Evolutionary conservation across 2,888 invertebrate genomes (phyloP), one percentile per base, ranked within the genome.

Genomic region (Drosophila suboccidentalis): DNA sequence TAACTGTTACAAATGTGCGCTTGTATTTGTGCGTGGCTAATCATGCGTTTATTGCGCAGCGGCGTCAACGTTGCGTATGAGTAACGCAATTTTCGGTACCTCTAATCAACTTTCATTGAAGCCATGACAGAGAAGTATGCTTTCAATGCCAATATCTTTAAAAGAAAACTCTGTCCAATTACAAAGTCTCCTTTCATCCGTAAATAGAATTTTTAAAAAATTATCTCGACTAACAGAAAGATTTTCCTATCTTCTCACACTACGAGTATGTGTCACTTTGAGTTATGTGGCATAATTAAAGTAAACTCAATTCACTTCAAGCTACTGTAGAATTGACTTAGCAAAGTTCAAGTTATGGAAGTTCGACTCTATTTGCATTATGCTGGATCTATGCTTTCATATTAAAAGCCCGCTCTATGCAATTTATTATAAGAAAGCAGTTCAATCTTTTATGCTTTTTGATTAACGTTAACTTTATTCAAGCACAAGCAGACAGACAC

Each of bases 1-100:
- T 87, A 89, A 82, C 82, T 84, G 82, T 77, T 79, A 81, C 76
- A 81, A 78, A 78, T 80, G 62, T 74, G 47, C 43, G 58, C 34
- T 41, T 55, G 55, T 68, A 38, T 60, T 36, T 61, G 53, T 55
- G 57, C 49, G 59, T 49, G 67, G 60, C 51, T 67, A 67, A 75
- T 75, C 71, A 67, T 58, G 71, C 65, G 75, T 70, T 65, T 76
- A 59, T 38, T 74, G 68, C 41, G 63, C 53, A 49, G 44, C 46
- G 43, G 17, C 32, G 34, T 15, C 38, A 38, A 43, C 68, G 57
- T 32, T 43, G 64, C 77, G 71, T 71, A 75, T 66, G 61, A 61
- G 59, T 44, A 51, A 78, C 34, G 11, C 29, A 61, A 64, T 76
- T 57, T 68, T 41, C 44, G 8, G 34, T 22, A 59, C 22, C 19